Conservation (phyloP, 2,888 invertebrate species). For the Mantis religiosa region DNA sequence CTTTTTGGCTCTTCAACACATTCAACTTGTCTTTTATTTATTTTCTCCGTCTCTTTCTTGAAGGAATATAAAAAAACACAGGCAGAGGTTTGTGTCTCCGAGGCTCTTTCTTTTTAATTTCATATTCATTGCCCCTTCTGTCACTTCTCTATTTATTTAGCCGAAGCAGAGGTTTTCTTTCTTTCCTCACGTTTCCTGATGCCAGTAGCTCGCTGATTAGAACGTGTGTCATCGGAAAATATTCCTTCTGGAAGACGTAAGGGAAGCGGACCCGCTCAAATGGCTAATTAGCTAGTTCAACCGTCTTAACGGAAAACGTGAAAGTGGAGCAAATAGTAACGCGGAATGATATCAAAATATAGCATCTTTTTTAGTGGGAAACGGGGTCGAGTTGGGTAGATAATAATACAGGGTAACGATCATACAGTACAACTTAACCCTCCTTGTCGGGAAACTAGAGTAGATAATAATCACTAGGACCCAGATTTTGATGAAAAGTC, state of each 20-base stretch:
- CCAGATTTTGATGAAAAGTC: too few species aligned
- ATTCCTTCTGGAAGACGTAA: neutral
- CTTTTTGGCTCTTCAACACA: neutral
- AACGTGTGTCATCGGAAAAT: neutral
- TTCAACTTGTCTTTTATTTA: neutral
- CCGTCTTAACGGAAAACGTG: too few species aligned
- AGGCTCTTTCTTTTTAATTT: neutral
- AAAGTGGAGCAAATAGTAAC: too few species aligned
- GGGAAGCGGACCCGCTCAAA: neutral
- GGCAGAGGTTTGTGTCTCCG: neutral
- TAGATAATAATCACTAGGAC: too few species aligned
- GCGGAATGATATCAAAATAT: too few species aligned
- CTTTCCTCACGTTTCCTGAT: neutral
- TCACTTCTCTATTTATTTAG: slow-evolving; percentile 8
- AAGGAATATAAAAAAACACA: neutral
- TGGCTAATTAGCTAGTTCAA: neutral
- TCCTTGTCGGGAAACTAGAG: too few species aligned
- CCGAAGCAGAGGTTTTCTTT: neutral
- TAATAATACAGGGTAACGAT: too few species aligned
- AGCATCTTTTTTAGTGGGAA: too few species aligned
- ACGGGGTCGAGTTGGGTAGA: too few species aligned
- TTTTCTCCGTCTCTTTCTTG: neutral
- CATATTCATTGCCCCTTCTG: neutral
- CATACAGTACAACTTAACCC: too few species aligned
- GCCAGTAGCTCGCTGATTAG: slow-evolving; percentile 6